Base-by-base conservation (phyloP, 2,888 invertebrate genomes). In the Sminthurinus aureus region DNA sequence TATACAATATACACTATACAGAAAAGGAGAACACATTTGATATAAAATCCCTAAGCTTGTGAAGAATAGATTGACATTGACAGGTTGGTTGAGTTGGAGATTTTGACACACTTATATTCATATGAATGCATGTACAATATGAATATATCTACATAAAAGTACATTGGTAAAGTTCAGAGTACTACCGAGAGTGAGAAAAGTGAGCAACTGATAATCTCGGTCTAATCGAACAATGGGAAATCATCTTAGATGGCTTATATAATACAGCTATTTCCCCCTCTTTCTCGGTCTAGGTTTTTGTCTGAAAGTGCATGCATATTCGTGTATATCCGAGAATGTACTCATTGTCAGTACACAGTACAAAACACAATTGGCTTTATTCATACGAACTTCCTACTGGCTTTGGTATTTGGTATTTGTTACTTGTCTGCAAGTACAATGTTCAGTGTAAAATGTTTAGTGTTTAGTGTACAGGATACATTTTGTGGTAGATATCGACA, bases 51-150 rank as follows among this genome's bases (percentile, higher is more conserved):
- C 58, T 18, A 18, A 58, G 58, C 18, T 13, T 0, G 58, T 15
- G 58, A 58, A 58, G 58, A 58, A 58, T 58, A 58, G 58, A 58
- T 58, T 58, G 58, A 58, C 58, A 58, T 58, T 58, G 58, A 58
- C 58, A 58, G 58, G 58, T 58, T 58, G 58, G 58, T 58, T 58
- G 58, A 13, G 58, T 18, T 58, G 13, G 58, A 58, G 15, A 18
- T 58, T 15, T 58, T 15, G 58, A 58, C 58, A 38, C 38, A 38
- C 38, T 38, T 38, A 38, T 38, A 38, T 6, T 38, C 38, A 38
- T 38, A 38, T 6, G 6, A 38, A 38, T 38, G 38, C 6, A 38
- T 38, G 38, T 38, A 38, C 38, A 38, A 38, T 38, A 6, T 38
- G 6, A 1, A 38, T 38, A 38, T 4, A 38, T 38, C 38, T 38